Base-by-base conservation (phyloP, 2,113 vertebrate genomes). In the Octodon degus region DNA sequence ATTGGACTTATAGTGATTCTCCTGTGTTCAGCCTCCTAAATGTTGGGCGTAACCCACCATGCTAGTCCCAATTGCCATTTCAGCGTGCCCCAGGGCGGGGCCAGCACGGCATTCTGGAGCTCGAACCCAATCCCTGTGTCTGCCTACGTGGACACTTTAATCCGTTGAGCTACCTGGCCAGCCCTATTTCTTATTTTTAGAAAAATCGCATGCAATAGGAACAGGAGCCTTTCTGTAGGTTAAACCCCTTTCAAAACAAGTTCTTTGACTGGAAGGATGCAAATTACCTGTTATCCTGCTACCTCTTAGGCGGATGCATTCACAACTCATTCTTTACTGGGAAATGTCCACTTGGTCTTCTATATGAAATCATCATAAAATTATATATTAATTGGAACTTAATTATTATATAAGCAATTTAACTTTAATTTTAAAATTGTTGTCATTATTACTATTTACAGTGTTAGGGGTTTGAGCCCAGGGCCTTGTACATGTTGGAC, bases 211-310 rank as follows among this genome's bases (percentile, higher is more conserved):
- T 13, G 77, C 85, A 94, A 43, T 65, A 92, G 72, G 74, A 82
- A 90, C n/a, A 79, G 50, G 65, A 58, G 1, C 81, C 72, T 83
- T 88, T 70, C n/a, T 83, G 25, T 76, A 90, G 27, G 22, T 55
- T 47, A 90, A 94, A 47, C 25, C n/a, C 76, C 40, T 92, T 91
- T 95, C 17, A 84, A 53, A 93, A 88, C 30, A 90, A 90, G 92
- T 76, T 88, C 20, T 92, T 94, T 34, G 25, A 4, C 50, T 93
- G n/a, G 67, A 92, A 94, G n/a, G 27, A 86, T 50, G 58, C 77
- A 79, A 40, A 12, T 90, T 5, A 60, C 65, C 88, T 83, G 58
- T 96, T 93, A 47, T 70, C 22, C n/a, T 91, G 85, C n/a, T 80
- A 55, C 19, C 90, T 90, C 65, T 97, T 88, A 95, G 70, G 25